Base-by-base conservation (phyloP, 1,140 invertebrate genomes). In the Drosophila gunungcola region DNA sequence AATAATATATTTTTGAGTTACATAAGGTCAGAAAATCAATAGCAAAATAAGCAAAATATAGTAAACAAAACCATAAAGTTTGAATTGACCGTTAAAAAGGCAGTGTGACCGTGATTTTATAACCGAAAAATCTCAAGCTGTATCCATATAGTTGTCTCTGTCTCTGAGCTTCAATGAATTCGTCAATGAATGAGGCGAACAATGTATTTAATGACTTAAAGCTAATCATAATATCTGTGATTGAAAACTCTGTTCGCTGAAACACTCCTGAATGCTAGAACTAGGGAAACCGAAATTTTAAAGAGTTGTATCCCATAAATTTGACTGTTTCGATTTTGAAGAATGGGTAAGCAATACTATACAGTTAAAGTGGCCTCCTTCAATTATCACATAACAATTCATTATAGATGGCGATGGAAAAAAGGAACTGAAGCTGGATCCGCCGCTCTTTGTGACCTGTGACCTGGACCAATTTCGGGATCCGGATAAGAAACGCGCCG, bases 361-460 rank as follows among this genome's bases (percentile, higher is more conserved):
- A 1, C 0, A 11, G 12, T 29, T 36, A 3, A 3, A 1, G 1
- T 4, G 11, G 3, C 0, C 5, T 6, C 7, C 29, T 32, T 9
- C 5, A n/a, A 0, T 25, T 2, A n/a, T 27, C 3, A 54, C 2
- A 2, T 25, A 36, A 69, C 3, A 25, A 2, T 10, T 38, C 0
- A 2, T 5, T 4, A 0, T 6, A 72, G 68, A 21, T 38, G 1
- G 7, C 13, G 25, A 62, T 7, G 27, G 21, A 10, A 9, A 46
- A 9, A 7, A 32, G 7, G 46, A 42, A 6, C 0, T 62, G 5
- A 38, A 36, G 29, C 42, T 89, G 34, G 67, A 89, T 53, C 84
- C 84, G 2, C 84, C 84, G 4, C 73, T 88, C 0, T 88, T 88
- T 36, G 39, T 89, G 34, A 65, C 72, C 7, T 89, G 84, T n/a